Base-by-base conservation (phyloP, 2,113 vertebrate species). In the Oxygymnocypris stewartii region DNA sequence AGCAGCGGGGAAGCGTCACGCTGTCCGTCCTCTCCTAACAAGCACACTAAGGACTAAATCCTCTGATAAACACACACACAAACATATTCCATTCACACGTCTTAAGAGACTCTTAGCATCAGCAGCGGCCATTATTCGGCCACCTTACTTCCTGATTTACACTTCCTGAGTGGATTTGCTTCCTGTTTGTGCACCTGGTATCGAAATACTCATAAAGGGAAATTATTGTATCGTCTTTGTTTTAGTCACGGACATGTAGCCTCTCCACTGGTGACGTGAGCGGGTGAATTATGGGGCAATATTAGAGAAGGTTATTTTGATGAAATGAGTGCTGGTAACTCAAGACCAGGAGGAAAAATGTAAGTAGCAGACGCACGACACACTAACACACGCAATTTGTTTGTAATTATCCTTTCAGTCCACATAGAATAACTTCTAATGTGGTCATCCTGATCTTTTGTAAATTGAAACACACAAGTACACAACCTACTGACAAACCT, bases 11-110 rank as follows among this genome's bases (percentile, higher is more conserved):
- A 35, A 91, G 91, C 0, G 97, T 99, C 74, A 93, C 93, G 0
- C 92, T 99, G 87, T 93, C 94, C 0, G 92, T 98, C 87, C 92
- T 99, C 85, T 96, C 97, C 0, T 97, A 96, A 96, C 91, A 75
- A 20, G 1, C 47, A 0, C 63, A 57, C 12, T 31, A 85, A 28
- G 10, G 54, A 65, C 57, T 14, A 40, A 78, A 82, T 80, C 63
- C 25, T 75, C 57, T 77, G 25, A 16, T 40, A 40, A 16, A 49
- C 67, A 61, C 51, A 42, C 61, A 65, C 59, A 69, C 76, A 37
- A 31, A 31, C 35, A 37, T 4, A 77, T 63, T 59, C 20, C 74
- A 67, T n/a, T 44, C 65, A 31, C 59, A 47, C 16, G 25, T 76
- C 57, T 65, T 44, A 78, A 73, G 65, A 81, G 49, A 73, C 67